Evolutionary conservation across 1,140 invertebrate species (phyloP).

Genomic region (Cardiocondyla obscurior): DNA sequence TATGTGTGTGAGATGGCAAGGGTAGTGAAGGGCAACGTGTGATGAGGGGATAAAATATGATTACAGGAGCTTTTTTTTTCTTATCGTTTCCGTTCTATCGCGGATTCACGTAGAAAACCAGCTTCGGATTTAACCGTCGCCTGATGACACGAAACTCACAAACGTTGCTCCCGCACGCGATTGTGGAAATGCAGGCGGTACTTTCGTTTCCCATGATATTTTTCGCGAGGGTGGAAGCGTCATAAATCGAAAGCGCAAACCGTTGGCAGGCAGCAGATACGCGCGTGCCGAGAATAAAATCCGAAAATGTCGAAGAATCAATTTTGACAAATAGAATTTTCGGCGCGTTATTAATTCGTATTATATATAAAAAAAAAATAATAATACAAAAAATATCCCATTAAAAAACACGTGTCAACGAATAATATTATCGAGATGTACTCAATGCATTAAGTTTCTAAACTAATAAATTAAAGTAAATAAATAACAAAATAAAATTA

Average conservation of each 20-base stretch:
- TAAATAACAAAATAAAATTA: too few relatives aligned
- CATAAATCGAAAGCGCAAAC: slow-evolving; percentile 24
- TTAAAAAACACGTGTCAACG: neutral
- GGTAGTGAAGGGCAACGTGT: neutral
- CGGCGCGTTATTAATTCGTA: neutral
- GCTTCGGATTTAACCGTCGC: neutral
- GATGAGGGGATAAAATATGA: neutral
- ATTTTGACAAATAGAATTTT: slow-evolving; percentile 25
- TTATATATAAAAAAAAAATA: neutral
- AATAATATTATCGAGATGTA: neutral
- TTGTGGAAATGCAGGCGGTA: neutral
- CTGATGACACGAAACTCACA: slow-evolving; percentile 9
- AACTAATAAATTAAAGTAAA: neutral
- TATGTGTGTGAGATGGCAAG: slow-evolving; percentile 58
- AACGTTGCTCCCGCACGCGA: slow-evolving; percentile 12
- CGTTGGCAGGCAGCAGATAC: slow-evolving; percentile 5
- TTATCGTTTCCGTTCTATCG: slow-evolving; percentile 13
- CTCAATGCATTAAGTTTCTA: neutral
- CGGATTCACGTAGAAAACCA: neutral
- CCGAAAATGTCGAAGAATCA: slow-evolving; percentile 21
- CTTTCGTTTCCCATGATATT: slow-evolving; percentile 20
- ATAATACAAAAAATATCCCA: neutral
- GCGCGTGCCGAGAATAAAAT: slow-evolving; percentile 32
- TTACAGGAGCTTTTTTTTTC: slow-evolving; percentile 23
- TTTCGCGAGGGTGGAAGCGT: neutral